These are phyloP conservation scores for Atherinosoma microstoma DNA, from an alignment of 2,797 vertebrate genomes.

Conservation along the genomic window DNA sequence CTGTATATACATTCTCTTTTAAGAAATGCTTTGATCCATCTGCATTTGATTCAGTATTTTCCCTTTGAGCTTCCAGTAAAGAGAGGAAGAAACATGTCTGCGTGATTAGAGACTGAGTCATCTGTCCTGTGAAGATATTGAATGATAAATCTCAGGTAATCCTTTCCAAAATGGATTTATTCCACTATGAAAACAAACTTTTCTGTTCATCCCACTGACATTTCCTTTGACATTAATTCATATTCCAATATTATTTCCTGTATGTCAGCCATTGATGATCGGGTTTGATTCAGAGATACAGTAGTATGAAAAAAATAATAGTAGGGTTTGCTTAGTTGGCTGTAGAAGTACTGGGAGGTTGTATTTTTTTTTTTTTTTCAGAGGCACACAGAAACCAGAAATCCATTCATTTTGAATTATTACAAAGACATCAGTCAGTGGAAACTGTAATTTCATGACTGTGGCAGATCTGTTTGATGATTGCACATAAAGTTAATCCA, in stretches of 20 bases:
- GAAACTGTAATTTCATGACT: constrained; percentile 48
- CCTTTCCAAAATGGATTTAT: constrained; percentile 38
- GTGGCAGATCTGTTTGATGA: constrained; percentile 37
- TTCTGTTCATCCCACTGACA: constrained; percentile 13
- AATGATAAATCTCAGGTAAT: constrained; percentile 48
- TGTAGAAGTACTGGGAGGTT: constrained; percentile 22
- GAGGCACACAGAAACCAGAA: constrained; percentile 34
- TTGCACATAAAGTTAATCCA: constrained; percentile 23
- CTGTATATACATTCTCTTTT: constrained; percentile 5
- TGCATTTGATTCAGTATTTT: constrained; percentile 23
- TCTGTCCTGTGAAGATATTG: constrained; percentile 37
- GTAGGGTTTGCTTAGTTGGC: not conserved
- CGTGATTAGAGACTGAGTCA: constrained; percentile 21
- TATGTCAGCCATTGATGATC: not conserved
- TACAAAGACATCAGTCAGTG: constrained; percentile 41
- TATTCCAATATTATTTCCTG: not conserved
- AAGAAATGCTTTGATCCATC: constrained; percentile 7
- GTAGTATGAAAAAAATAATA: constrained; percentile 2
- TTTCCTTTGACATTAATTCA: not conserved
- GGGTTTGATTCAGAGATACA: constrained; percentile 7
- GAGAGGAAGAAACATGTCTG: not conserved
- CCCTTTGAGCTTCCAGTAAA: constrained; percentile 19
- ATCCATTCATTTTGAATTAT: constrained; percentile 11
- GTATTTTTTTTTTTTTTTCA: constrained; percentile 3
- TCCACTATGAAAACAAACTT: constrained; percentile 28